Evolutionary conservation across 2,888 invertebrate species (phyloP).

Genomic region (Drosophila setosimentum): DNA sequence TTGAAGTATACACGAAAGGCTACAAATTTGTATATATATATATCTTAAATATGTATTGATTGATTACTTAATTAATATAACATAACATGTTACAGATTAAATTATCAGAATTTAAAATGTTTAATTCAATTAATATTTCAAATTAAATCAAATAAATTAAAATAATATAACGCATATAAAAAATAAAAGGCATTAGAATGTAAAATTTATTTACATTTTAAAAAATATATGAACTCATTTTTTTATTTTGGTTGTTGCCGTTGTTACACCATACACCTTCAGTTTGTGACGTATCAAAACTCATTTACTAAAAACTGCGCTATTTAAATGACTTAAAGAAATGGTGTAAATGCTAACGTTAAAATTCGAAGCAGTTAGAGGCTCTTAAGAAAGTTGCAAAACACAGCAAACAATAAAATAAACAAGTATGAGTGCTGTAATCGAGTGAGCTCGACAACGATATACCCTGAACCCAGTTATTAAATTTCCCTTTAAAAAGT

Average conservation of each 20-base stretch:
- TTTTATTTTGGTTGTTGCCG: background rate
- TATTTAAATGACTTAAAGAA: slow-evolving; percentile 22
- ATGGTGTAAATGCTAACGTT: slow-evolving; percentile 25
- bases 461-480: no score
- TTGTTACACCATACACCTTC: no score
- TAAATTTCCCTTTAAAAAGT: no score
- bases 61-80: background rate
- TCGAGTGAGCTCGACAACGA: no score
- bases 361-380: background rate
- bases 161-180: background rate
- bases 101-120: background rate
- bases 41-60: background rate
- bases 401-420: background rate
- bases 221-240: background rate
- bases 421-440: no score
- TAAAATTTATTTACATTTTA: accelerated
- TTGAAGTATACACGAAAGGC: background rate
- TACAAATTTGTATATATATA: background rate
- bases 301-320: slow-evolving; percentile 30
- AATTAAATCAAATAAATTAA: background rate
- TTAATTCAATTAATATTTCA: background rate
- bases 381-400: slow-evolving; percentile 1
- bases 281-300: slow-evolving; percentile 10
- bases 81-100: background rate
- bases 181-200: background rate